Evolutionary conservation across 2,888 invertebrate genomes (phyloP).

Genomic region (Catocala fraxini): DNA sequence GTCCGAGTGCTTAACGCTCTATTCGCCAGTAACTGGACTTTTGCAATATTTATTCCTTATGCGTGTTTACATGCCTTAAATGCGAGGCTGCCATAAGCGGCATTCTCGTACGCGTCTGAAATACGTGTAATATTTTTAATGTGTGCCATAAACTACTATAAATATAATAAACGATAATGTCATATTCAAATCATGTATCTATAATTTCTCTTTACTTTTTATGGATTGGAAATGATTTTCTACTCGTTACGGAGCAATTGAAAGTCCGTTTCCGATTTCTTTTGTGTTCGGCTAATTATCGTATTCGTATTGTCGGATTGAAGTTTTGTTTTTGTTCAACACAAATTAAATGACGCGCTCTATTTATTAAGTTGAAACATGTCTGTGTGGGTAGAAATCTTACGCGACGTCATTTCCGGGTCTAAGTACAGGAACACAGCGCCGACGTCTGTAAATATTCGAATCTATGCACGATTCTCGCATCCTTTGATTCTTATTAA

Average conservation of each 20-base stretch:
- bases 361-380: slow-evolving; percentile 26
- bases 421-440: slow-evolving; percentile 9
- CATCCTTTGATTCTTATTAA: slow-evolving; percentile 32
- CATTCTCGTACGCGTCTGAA: slow-evolving; percentile 60
- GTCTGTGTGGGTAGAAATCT: slow-evolving; percentile 27
- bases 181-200: slow-evolving; percentile 68
- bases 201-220: slow-evolving; percentile 74
- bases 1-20: slow-evolving; percentile 26
- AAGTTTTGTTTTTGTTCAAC: slow-evolving; percentile 23
- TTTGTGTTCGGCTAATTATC: slow-evolving; percentile 47
- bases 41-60: slow-evolving; percentile 83
- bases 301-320: slow-evolving; percentile 40
- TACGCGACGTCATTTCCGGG: slow-evolving; percentile 5
- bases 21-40: slow-evolving; percentile 82
- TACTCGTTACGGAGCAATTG: slow-evolving; percentile 65
- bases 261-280: slow-evolving; percentile 64
- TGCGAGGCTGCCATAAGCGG: slow-evolving; percentile 73
- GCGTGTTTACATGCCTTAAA: slow-evolving; percentile 80
- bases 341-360: slow-evolving; percentile 27
- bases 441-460: slow-evolving; percentile 14
- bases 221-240: slow-evolving; percentile 69
- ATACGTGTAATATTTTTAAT: slow-evolving; percentile 73
- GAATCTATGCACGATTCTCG: slow-evolving; percentile 12
- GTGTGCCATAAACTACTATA: slow-evolving; percentile 67
- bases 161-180: slow-evolving; percentile 65